phyloP scores from a whole-genome alignment of 2,888 invertebrate species.

The Oscheius sp. region DNA sequence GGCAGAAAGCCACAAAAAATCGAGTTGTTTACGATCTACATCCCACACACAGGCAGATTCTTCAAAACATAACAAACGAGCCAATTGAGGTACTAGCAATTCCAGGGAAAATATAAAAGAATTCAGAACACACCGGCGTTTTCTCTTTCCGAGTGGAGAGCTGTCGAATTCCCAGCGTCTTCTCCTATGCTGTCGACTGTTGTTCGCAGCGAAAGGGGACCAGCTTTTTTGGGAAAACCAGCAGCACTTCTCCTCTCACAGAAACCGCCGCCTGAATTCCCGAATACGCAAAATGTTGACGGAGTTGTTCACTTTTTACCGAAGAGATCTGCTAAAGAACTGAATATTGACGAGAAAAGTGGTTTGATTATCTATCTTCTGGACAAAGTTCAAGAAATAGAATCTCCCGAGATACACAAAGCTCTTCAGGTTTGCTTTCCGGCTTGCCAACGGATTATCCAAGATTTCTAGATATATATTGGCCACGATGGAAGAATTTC shows the following conservation, averaged over 20 bases:
- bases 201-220: conserved; percentile 49
- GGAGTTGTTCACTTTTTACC: conserved; percentile 56
- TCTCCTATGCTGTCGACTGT: conserved; percentile 50
- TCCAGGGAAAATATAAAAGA: too few species aligned
- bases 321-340: conserved; percentile 33
- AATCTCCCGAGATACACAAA: conserved; percentile 47
- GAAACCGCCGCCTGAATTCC: conserved; percentile 46
- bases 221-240: conserved; percentile 55
- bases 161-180: conserved; percentile 52
- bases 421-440: conserved; percentile 40
- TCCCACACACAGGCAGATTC: conserved; percentile 45
- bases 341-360: conserved; percentile 51
- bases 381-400: conserved; percentile 50
- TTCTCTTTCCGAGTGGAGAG: conserved; percentile 48
- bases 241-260: conserved; percentile 49
- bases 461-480: conserved; percentile 53
- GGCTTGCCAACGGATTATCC: not conserved
- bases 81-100: conserved; percentile 36
- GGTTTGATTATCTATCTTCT: conserved; percentile 53
- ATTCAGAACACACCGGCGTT: conserved; percentile 47
- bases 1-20: conserved; percentile 54
- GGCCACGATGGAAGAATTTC: conserved; percentile 63
- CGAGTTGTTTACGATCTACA: conserved; percentile 55
- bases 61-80: conserved; percentile 48
- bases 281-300: conserved; percentile 41